Conservation (phyloP, 1,140 invertebrate species). For the Galleria mellonella region DNA sequence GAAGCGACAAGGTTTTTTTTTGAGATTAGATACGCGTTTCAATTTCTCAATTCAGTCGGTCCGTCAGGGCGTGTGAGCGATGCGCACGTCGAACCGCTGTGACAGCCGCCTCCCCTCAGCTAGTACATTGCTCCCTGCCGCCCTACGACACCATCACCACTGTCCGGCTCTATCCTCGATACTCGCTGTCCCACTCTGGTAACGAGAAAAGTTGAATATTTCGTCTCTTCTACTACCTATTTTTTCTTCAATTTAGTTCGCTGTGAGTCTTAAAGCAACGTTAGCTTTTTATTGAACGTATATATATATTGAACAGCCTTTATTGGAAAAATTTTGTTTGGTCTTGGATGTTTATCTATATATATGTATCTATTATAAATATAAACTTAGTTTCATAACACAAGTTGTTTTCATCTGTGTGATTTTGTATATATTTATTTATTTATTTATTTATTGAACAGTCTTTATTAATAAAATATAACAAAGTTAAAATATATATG, state of each 20-base stretch:
- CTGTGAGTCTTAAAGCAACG: not conserved
- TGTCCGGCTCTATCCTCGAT: not conserved
- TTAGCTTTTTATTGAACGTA: not conserved
- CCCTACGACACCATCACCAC: not conserved
- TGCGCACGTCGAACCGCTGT: conserved; percentile 40
- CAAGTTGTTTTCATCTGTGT: too few species aligned
- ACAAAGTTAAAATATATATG: too few species aligned
- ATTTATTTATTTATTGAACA: too few species aligned
- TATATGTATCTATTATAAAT: too few species aligned
- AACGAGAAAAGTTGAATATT: conserved; percentile 1
- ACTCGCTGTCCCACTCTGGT: not conserved
- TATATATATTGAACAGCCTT: too few species aligned
- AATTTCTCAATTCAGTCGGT: conserved; percentile 69
- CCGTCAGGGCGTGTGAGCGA: conserved; percentile 61
- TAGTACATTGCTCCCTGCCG: not conserved
- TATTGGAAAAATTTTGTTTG: too few species aligned
- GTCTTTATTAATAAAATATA: not conserved
- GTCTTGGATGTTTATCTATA: too few species aligned
- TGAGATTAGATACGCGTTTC: conserved; percentile 50
- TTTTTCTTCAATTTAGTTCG: conserved; percentile 2
- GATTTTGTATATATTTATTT: too few species aligned
- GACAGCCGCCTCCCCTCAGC: conserved; percentile 25
- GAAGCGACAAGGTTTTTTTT: conserved; percentile 25
- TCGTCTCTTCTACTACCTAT: not conserved
- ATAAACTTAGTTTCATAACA: too few species aligned